Percentiles rank a stretch among this genome's conserved stretches.
phyloP scores from a whole-genome alignment of 2,888 invertebrate genomes.

The Ophion ellenae region DNA sequence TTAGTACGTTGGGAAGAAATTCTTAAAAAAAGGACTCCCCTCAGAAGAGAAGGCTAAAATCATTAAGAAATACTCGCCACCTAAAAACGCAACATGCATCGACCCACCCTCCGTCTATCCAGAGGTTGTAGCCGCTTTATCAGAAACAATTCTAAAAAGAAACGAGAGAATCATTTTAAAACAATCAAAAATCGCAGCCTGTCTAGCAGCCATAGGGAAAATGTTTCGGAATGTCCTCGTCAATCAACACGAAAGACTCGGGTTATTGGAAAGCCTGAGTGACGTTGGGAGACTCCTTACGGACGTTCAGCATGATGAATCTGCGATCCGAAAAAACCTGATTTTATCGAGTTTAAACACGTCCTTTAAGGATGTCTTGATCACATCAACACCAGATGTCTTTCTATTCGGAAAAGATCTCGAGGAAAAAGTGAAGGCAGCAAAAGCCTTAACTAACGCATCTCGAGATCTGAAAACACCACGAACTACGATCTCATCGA shows the following conservation, averaged over 20 bases:
- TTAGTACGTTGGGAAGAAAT: conserved; percentile 27
- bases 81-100: conserved; percentile 9
- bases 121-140: background rate
- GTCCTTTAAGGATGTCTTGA: conserved; percentile 42
- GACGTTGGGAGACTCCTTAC: conserved; percentile 53
- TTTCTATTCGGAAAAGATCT: conserved; percentile 55
- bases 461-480: conserved; percentile 26
- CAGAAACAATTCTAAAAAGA: conserved; percentile 8
- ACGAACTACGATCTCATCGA: background rate
- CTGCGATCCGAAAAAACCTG: conserved; percentile 56
- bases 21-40: conserved; percentile 19
- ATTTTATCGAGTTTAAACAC: conserved; percentile 55
- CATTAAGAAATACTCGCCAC: conserved; percentile 19
- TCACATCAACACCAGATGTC: conserved; percentile 34
- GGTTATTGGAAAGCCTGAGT: conserved; percentile 46
- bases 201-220: conserved; percentile 10
- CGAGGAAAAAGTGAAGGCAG: conserved; percentile 53
- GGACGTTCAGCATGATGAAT: conserved; percentile 63
- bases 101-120: conserved; percentile 16
- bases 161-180: conserved; percentile 48
- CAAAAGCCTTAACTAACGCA: conserved; percentile 33
- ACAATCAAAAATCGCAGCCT: conserved; percentile 44
- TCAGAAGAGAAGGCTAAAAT: background rate
- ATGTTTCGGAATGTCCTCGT: background rate
- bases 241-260: background rate